Evolutionary conservation across 2,888 invertebrate species (phyloP), one percentile per base, ranked within the genome.

Genomic region (Sinopyrophorus schimmeli): DNA sequence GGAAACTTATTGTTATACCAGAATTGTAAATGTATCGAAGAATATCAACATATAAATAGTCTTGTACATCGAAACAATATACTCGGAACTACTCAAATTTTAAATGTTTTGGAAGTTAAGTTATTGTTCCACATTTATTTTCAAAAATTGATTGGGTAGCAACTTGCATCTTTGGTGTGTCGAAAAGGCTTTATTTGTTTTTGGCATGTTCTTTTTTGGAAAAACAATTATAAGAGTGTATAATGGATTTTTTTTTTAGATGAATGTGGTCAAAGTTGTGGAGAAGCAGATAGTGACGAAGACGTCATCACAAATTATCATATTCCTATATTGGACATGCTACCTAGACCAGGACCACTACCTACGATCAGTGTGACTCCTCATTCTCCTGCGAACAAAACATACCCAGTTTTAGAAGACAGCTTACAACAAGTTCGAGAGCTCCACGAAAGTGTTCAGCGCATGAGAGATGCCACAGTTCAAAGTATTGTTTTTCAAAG

Each of bases 351-450:
- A 57, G 68, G 72, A 41, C 77, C 80, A 42, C 71, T 84, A 70
- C 91, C 91, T 53, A 91, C 86, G 47, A 91, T 92, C 69, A 90
- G 89, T 74, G 90, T 92, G 56, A 91, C 91, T 47, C 90, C 91
- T 9, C 90, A 91, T 73, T 90, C 90, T 57, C 90, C 91, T 6
- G 89, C 89, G 53, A 82, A 80, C 56, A 84, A 83, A 61, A 81
- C 83, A 61, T 83, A 83, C 67, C 81, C 82, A 44, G 79, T 84
- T 56, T 56, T 73, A 67, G 89, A 88, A 65, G 88, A 89, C 70
- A 87, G 86, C 66, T 72, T 86, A 59, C 84, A 85, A 61, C 87
- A 89, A 67, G 76, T 89, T 54, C 80, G 87, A 49, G 80, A 87
- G 55, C 79, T 89, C 34, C 86, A 87, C 67, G 86, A 87, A 54